phyloP scores from a whole-genome alignment of 2,888 invertebrate species.

The Dryomyza anilis region DNA sequence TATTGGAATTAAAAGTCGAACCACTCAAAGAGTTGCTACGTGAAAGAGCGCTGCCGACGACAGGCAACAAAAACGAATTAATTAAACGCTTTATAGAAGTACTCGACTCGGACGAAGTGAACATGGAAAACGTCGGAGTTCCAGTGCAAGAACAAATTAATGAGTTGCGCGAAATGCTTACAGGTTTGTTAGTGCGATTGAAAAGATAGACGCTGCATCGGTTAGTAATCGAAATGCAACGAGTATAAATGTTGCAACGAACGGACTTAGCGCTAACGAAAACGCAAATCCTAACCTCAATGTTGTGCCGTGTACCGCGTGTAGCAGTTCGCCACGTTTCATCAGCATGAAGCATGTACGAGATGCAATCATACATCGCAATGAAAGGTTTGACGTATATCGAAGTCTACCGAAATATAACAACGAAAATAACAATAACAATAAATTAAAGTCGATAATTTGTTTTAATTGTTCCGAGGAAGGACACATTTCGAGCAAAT shows the following conservation, averaged over 20 bases:
- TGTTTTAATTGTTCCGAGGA: not conserved
- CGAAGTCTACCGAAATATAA: not conserved
- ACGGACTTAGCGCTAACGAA: not conserved
- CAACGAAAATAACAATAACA: not conserved
- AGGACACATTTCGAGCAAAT: not conserved
- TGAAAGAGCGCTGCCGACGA: no score
- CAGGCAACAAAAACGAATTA: not conserved
- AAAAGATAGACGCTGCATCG: not conserved
- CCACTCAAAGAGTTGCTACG: no score
- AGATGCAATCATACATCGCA: not conserved
- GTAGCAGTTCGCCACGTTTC: not conserved
- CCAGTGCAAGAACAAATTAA: not conserved
- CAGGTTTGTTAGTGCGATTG: not conserved
- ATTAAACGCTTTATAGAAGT: not conserved
- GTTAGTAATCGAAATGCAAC: not conserved
- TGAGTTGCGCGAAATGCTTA: not conserved
- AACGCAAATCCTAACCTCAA: not conserved
- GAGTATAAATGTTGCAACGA: not conserved
- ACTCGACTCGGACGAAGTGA: not conserved
- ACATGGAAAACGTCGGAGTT: not conserved
- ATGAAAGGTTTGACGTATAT: not conserved
- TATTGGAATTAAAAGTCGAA: no score
- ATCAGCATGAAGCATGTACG: constrained; percentile 24
- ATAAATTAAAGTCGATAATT: not conserved
- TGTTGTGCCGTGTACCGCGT: no score